Base-by-base conservation (phyloP, 2,113 vertebrate genomes). In the Urocolius indicus region DNA sequence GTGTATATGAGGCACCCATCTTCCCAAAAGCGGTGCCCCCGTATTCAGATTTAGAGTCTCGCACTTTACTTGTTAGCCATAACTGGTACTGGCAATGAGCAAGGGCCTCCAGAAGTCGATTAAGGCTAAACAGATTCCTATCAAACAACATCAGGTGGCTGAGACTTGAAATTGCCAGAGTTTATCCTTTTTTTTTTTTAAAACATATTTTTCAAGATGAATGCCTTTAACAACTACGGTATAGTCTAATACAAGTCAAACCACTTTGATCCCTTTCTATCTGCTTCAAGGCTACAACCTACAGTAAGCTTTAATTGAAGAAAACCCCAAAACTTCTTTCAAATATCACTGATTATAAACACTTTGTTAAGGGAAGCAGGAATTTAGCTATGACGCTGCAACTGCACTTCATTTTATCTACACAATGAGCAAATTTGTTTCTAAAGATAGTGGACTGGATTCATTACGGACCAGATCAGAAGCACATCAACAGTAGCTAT, bases 211-310 rank as follows among this genome's bases (percentile, higher is more conserved):
- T 68, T 85, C 51, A 89, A 49, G 58, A 82, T 73, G 32, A 94
- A 91, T 22, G 63, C 34, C 81, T 77, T 66, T 75, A 79, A 85
- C 29, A 78, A 13, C 63, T 93, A 84, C 41, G 32, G 43, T 55
- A 85, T 62, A 89, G 46, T 61, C 45, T 90, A 92, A 82, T 18
- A 55, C 32, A 87, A 57, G 73, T 62, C 66, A 82, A 91, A 73
- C 29, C 55, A 58, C 81, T 69, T 93, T 89, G 95, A 91, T 93
- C 95, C 94, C 93, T 85, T 89, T 46, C 91, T 91, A 76, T 49
- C 66, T 89, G 66, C 77, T 75, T 68, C 88, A 87, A 75, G 61
- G 46, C 76, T 94, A 87, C 26, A 78, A 79, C 11, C n/a, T 91
- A 82, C 2, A 68, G 45, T 36, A 84, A 90, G 69, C 57, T 94